These are phyloP conservation scores for Sitophilus oryzae DNA, from an alignment of 1,140 invertebrate species.

Conservation along the genomic window DNA sequence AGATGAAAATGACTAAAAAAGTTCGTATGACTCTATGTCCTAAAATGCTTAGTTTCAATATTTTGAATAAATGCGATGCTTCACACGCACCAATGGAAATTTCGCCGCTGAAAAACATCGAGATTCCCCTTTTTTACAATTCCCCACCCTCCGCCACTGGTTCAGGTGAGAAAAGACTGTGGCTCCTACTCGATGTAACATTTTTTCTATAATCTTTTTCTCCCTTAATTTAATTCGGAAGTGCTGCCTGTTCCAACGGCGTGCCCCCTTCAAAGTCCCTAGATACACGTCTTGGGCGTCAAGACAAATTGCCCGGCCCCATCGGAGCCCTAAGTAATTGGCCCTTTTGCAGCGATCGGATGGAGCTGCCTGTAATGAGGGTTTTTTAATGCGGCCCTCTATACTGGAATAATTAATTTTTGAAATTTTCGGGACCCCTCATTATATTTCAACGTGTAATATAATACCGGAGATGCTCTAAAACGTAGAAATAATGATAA, in stretches of 20 bases:
- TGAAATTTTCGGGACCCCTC: neutral
- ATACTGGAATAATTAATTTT: slow-evolving; percentile 9
- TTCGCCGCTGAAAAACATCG: no score
- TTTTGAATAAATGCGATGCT: no score
- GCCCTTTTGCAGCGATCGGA: slow-evolving; percentile 14
- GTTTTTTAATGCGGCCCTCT: slow-evolving; percentile 5
- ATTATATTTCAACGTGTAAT: neutral
- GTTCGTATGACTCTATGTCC: no score
- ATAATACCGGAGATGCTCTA: no score
- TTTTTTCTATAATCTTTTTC: slow-evolving; percentile 25
- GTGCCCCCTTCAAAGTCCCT: slow-evolving; percentile 15
- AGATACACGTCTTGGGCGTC: slow-evolving; percentile 7
- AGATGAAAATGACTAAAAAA: no score
- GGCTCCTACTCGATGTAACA: no score
- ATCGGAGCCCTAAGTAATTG: slow-evolving; percentile 18
- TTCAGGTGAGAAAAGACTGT: slow-evolving; percentile 14
- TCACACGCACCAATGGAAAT: no score
- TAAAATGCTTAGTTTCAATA: no score
- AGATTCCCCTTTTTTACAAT: no score
- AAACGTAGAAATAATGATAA: no score
- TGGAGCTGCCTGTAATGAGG: slow-evolving; percentile 10
- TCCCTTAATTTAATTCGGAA: slow-evolving; percentile 22
- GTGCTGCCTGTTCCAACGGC: slow-evolving; percentile 3
- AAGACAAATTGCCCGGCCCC: slow-evolving; percentile 22
- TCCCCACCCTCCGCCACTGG: no score